Evolutionary conservation across 2,888 invertebrate genomes (phyloP), one percentile per base, ranked within the genome.

Genomic region (Conops quadrifasciatus): DNA sequence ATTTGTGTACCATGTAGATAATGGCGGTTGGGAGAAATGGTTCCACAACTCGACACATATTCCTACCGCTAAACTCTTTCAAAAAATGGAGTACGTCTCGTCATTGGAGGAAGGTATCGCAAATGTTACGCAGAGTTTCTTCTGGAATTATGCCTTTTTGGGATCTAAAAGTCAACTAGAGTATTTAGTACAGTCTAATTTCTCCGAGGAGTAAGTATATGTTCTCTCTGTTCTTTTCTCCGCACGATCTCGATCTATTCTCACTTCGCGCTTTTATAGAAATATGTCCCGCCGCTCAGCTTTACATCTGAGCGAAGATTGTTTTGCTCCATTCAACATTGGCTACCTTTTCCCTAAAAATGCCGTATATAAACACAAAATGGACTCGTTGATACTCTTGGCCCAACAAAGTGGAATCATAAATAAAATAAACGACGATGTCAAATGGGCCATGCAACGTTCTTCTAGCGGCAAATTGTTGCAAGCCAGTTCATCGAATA

Each of bases 111-210:
- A 90, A 15, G 94, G 94, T 0, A 88, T 94, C 5, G 88, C 88
- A 65, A 93, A 93, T 81, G 91, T 91, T 0, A 92, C 93, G 0
- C 89, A 89, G 76, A 91, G 92, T 3, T 92, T 91, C 80, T 92
- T 93, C 79, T 92, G 92, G 91, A 90, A 92, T 0, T 93, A 93
- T 78, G 92, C 94, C 0, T 93, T 93, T 80, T 84, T 94, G 1
- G 93, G 92, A 13, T 93, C 94, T 0, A 87, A 87, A 76, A 88
- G 90, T n/a, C 90, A 92, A 78, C 86, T 94, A 16, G 90, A 92
- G 78, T 93, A 91, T 80, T 88, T 93, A 67, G 89, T 93, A 0
- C 90, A 91, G 80, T 89, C 91, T 0, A 93, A 93, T 81, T 93
- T 89, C 83, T 88, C 91, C 0, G 87, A 88, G 73, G 88, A 87